Conservation (phyloP, 1,140 invertebrate genomes). For the Armadillidium nasatum region DNA sequence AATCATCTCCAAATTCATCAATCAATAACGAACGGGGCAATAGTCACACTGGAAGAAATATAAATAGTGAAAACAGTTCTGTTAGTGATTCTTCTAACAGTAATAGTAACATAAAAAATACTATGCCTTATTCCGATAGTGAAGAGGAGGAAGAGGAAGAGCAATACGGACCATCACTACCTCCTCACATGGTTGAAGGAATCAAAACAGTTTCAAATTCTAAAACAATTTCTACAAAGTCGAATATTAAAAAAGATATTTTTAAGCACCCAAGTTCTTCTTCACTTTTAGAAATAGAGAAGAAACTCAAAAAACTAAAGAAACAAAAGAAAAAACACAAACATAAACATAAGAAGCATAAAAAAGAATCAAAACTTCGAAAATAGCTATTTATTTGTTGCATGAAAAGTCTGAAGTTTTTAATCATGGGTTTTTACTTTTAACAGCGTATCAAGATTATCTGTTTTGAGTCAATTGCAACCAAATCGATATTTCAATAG, state of each 20-base stretch:
- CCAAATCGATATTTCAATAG: too few species aligned
- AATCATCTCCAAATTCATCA: not conserved
- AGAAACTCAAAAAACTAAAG: not conserved
- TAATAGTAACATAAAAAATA: too few species aligned
- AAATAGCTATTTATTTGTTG: not conserved
- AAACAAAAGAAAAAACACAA: not conserved
- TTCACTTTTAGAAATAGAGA: not conserved
- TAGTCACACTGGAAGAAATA: not conserved
- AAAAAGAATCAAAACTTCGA: not conserved
- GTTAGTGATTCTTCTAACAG: not conserved
- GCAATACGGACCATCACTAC: not conserved
- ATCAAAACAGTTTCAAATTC: not conserved
- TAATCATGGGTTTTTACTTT: too few species aligned
- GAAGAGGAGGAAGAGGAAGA: not conserved
- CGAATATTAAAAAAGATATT: not conserved
- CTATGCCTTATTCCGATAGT: not conserved
- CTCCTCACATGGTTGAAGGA: not conserved
- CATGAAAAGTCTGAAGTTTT: too few species aligned
- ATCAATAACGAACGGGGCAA: not conserved
- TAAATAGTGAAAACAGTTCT: not conserved
- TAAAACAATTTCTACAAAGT: not conserved
- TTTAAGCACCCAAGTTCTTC: not conserved
- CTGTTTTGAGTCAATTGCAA: too few species aligned
- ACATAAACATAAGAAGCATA: not conserved
- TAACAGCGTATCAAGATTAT: too few species aligned